Base-by-base conservation (phyloP, 2,797 vertebrate species). In the Erethizon dorsatum region DNA sequence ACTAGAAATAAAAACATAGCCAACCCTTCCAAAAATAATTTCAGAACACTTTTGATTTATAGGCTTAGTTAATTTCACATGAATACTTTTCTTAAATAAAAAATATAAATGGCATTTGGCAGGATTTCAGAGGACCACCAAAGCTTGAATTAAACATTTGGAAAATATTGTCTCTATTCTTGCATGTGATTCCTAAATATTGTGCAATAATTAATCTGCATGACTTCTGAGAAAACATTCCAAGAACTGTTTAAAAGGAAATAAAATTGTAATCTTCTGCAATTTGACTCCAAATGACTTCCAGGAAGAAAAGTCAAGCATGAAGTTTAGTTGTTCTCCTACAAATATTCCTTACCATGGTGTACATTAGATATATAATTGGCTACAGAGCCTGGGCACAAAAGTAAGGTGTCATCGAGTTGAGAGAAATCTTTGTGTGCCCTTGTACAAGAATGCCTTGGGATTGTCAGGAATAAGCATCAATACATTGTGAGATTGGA, bases 71-170 rank as follows among this genome's bases (percentile, higher is more conserved):
- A 47, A 83, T 79, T 91, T 95, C 50, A 71, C 57, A 47, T 8
- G 71, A 83, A 41, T 45, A 79, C 75, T 65, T 87, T 45, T 24
- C 65, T 89, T 17, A 41, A 78, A 22, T 77, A 41, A 71, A 61
- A 92, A 73, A 75, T 85, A 54, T 67, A 91, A 91, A 37, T 69
- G 63, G 61, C 73, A 91, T 75, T 63, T 95, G 83, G 45, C n/a
- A 73, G 11, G 56, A n/a, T 86, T 92, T 94, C 47, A 71, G 50
- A 88, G 71, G 56, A 26, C 41, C n/a, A 73, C 41, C 50, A 79
- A 87, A 31, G 22, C 11, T 75, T 77, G 83, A 90, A 73, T 77
- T 90, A 88, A 91, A 84, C 50, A 95, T 87, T 78, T 92, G 61
- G 56, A 92, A 33, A 90, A 26, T 57, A 90, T 73, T 24, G 1